phyloP scores from a whole-genome alignment of 2,888 invertebrate genomes.

The Nebria salina region DNA sequence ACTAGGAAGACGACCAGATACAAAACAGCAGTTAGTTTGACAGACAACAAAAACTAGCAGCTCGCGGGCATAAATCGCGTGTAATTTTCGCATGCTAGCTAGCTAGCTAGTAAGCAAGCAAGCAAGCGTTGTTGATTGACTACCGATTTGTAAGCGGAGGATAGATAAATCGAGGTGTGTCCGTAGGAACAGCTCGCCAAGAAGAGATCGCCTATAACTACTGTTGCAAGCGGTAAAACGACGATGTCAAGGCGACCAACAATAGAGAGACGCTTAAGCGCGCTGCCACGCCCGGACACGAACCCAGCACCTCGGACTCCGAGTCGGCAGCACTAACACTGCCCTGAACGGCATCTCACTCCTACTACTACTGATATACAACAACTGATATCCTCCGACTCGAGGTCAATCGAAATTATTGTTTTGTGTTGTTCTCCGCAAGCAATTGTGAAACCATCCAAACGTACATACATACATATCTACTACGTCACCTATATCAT shows the following conservation, averaged over 20 bases:
- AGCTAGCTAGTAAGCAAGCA: too few relatives aligned
- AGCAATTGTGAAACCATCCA: slow-evolving; percentile 13
- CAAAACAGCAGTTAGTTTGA: too few relatives aligned
- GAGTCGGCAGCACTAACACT: slow-evolving; percentile 7
- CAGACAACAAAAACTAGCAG: too few relatives aligned
- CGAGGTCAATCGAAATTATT: slow-evolving; percentile 19
- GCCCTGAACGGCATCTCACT: background rate
- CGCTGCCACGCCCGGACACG: slow-evolving; percentile 22
- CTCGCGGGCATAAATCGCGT: background rate
- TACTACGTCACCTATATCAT: background rate
- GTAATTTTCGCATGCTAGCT: slow-evolving; percentile 5
- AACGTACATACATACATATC: background rate
- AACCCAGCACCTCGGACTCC: slow-evolving; percentile 16
- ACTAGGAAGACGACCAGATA: too few relatives aligned
- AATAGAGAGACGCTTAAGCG: slow-evolving; percentile 12
- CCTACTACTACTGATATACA: slow-evolving; percentile 5
- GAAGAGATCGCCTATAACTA: slow-evolving; percentile 1
- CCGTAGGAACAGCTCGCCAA: background rate
- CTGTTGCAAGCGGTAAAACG: slow-evolving; percentile 2
- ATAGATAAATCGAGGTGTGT: slow-evolving; percentile 19
- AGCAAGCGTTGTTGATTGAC: slow-evolving; percentile 11
- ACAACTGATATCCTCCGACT: background rate
- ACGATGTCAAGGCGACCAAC: slow-evolving; percentile 22
- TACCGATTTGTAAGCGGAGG: background rate
- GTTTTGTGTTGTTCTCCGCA: slow-evolving; percentile 9